Evolutionary conservation across 2,113 vertebrate species (phyloP).

Genomic region (Podilymbus podiceps): DNA sequence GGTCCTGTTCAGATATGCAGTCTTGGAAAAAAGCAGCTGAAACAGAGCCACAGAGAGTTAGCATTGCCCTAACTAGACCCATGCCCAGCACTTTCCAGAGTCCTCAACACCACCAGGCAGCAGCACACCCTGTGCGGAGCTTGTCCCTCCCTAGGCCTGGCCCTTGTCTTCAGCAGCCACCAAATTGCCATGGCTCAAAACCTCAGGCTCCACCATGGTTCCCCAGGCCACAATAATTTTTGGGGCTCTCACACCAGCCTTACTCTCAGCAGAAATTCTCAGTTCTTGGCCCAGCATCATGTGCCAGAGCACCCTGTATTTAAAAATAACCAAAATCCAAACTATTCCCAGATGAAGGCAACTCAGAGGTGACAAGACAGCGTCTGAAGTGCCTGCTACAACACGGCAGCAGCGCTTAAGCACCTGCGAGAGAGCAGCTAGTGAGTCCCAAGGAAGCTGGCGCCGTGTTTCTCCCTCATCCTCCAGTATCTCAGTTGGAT

Average conservation of each 20-base stretch:
- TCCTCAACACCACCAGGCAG: background rate
- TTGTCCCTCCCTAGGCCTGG: background rate
- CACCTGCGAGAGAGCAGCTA: background rate
- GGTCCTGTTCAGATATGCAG: slow-evolving; percentile 97
- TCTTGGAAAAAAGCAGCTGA: slow-evolving; percentile 98
- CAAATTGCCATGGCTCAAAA: slow-evolving; percentile 21
- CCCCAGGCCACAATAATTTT: background rate
- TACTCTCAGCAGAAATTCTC: background rate
- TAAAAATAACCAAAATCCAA: background rate
- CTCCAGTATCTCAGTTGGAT: background rate
- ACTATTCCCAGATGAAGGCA: background rate
- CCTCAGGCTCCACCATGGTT: background rate
- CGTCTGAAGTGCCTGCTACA: background rate
- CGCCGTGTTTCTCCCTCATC: background rate
- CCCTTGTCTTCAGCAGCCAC: background rate
- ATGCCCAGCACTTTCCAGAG: background rate
- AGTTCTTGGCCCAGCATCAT: background rate
- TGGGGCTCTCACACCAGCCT: background rate
- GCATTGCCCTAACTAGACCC: background rate
- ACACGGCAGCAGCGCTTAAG: fast-evolving
- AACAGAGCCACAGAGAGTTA: slow-evolving; percentile 30
- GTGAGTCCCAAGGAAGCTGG: background rate
- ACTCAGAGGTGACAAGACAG: background rate
- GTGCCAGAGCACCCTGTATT: background rate
- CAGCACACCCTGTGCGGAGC: background rate